Evolutionary conservation across 1,140 invertebrate genomes (phyloP).

Genomic region (Ceratina calcarata): DNA sequence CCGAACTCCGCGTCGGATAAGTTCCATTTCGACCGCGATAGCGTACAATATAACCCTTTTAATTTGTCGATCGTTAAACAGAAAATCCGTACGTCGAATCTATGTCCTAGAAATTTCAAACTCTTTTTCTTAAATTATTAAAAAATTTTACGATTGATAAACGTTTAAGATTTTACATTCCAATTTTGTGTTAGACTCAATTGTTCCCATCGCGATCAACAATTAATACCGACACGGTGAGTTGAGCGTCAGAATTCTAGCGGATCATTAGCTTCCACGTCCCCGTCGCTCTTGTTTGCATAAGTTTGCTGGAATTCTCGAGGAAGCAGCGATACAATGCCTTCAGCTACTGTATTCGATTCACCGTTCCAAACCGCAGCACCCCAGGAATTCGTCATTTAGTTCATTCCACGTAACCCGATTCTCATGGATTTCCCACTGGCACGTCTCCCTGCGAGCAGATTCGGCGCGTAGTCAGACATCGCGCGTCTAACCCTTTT

Average conservation of each 20-base stretch:
- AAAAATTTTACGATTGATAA: too few relatives aligned
- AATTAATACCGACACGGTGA: too few relatives aligned
- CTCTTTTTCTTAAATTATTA: too few relatives aligned
- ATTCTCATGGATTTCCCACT: not conserved
- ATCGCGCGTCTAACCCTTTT: not conserved
- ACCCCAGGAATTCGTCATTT: conserved; percentile 12
- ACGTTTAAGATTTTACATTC: too few relatives aligned
- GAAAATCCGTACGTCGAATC: too few relatives aligned
- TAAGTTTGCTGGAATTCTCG: conserved; percentile 9
- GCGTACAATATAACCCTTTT: not conserved
- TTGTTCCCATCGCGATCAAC: not conserved
- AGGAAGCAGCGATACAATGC: not conserved
- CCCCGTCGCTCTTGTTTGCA: conserved; percentile 4
- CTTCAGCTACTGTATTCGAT: not conserved
- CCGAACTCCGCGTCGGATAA: conserved; percentile 5
- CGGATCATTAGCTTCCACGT: not conserved
- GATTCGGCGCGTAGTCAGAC: not conserved
- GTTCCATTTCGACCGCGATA: conserved; percentile 23
- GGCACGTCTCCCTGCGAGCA: not conserved
- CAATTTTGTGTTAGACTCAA: too few relatives aligned
- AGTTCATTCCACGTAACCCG: conserved; percentile 24
- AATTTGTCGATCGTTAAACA: not conserved
- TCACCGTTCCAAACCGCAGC: not conserved
- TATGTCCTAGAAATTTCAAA: too few relatives aligned
- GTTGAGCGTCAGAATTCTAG: not conserved